Percentiles rank a stretch among this genome's conserved stretches.
phyloP scores from a whole-genome alignment of 2,797 vertebrate genomes.

The Apodemus agrarius region DNA sequence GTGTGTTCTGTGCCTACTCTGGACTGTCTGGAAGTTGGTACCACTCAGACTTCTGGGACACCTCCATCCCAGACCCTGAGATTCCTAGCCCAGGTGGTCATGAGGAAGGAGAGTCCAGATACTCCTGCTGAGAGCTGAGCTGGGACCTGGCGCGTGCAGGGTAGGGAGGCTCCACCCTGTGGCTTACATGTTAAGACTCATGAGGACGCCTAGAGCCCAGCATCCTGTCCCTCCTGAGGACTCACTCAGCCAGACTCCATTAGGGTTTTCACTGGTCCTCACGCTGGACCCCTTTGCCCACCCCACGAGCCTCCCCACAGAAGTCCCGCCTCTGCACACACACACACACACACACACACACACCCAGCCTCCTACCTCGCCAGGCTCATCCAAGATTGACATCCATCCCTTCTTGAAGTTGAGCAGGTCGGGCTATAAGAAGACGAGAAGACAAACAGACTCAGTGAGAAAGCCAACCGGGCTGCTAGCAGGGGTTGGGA shows the following conservation, averaged over 20 bases:
- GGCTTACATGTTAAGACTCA: neutral
- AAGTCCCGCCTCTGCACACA: rapidly evolving
- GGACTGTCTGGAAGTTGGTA: neutral
- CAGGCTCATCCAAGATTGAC: slow-evolving; percentile 94
- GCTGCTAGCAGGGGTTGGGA: neutral
- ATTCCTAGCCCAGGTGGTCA: neutral
- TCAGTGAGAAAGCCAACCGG: neutral
- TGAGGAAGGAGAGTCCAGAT: neutral
- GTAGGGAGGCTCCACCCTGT: neutral
- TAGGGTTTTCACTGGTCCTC: neutral
- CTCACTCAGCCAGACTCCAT: neutral
- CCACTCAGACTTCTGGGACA: neutral
- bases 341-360: no score
- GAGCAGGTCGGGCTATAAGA: slow-evolving; percentile 95
- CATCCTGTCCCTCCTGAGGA: neutral
- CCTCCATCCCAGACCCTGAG: neutral
- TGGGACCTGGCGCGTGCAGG: rapidly evolving
- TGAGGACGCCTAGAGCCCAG: neutral
- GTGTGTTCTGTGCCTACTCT: neutral
- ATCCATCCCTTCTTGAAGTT: slow-evolving; percentile 99
- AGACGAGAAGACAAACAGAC: slow-evolving; percentile 67
- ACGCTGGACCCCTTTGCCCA: neutral
- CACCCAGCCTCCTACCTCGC: slow-evolving; percentile 90
- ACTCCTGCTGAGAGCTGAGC: neutral
- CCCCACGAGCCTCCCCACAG: neutral